Percentiles rank a stretch among this genome's conserved stretches.
Evolutionary conservation across 2,888 invertebrate genomes (phyloP).

Genomic region (Eueremaeus valkanovi): DNA sequence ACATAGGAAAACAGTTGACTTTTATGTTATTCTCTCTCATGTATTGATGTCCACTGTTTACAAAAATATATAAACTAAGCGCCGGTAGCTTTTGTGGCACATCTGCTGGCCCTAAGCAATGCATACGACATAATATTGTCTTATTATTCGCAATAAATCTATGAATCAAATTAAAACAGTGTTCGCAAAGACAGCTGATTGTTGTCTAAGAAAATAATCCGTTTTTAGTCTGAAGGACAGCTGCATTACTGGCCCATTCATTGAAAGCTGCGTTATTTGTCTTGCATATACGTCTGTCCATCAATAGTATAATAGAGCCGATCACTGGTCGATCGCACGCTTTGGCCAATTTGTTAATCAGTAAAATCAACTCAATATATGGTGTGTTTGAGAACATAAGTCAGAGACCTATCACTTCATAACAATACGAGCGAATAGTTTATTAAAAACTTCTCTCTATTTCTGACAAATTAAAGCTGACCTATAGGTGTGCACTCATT

Average conservation of each 20-base stretch:
- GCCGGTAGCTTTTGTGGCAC: constrained; percentile 1
- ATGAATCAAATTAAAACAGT: too few species aligned
- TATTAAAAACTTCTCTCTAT: not conserved
- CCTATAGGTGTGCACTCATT: constrained; percentile 9
- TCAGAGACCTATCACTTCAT: not conserved
- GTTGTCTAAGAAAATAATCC: constrained; percentile 30
- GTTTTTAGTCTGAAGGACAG: not conserved
- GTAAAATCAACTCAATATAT: not conserved
- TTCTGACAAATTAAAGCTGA: constrained; percentile 11
- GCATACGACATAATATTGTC: too few species aligned
- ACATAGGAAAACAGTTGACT: too few species aligned
- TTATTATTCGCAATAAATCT: too few species aligned
- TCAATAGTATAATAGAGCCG: not conserved
- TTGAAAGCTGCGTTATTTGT: not conserved
- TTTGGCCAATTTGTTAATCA: constrained; percentile 18
- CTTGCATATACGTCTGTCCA: not conserved
- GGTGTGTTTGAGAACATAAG: not conserved
- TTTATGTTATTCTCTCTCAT: not conserved
- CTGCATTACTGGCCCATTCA: not conserved
- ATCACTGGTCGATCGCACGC: not conserved
- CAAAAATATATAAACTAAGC: not conserved
- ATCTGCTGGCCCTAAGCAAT: constrained; percentile 22
- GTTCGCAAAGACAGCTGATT: constrained; percentile 31
- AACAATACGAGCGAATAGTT: not conserved
- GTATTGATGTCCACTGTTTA: constrained; percentile 9